These are phyloP conservation scores for Microcebus jonahi DNA, from an alignment of 2,113 vertebrate species.

Conservation along the genomic window DNA sequence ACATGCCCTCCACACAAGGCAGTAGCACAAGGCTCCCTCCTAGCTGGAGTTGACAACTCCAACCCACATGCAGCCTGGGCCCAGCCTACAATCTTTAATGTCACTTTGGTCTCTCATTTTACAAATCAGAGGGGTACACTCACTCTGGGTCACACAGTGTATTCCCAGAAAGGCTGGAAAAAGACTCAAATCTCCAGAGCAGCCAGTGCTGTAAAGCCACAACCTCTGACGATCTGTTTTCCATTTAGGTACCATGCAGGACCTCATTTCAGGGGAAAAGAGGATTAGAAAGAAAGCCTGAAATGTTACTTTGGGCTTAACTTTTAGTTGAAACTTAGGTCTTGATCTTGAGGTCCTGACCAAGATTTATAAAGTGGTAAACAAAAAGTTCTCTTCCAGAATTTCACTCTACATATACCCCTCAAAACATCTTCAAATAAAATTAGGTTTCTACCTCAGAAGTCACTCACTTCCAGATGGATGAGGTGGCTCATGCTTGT, in stretches of 20 bases:
- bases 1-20: neutral
- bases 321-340: neutral
- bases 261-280: neutral
- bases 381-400: neutral
- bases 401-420: neutral
- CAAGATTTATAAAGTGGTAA: neutral
- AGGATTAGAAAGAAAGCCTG: neutral
- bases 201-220: no score
- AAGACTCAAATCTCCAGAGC: rapidly evolving
- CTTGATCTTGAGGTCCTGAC: neutral
- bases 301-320: neutral
- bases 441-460: neutral
- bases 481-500: no score
- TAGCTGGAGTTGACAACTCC: neutral
- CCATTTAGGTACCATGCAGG: neutral
- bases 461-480: neutral
- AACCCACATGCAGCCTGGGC: neutral
- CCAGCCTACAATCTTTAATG: no score
- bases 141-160: neutral
- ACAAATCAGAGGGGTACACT: neutral
- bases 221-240: neutral
- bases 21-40: no score
- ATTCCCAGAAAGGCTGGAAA: neutral
- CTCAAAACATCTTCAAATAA: neutral
- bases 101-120: neutral